Evolutionary conservation across 2,113 vertebrate genomes (phyloP), one percentile per base, ranked within the genome.

Genomic region (Reinhardtius hippoglossoides): DNA sequence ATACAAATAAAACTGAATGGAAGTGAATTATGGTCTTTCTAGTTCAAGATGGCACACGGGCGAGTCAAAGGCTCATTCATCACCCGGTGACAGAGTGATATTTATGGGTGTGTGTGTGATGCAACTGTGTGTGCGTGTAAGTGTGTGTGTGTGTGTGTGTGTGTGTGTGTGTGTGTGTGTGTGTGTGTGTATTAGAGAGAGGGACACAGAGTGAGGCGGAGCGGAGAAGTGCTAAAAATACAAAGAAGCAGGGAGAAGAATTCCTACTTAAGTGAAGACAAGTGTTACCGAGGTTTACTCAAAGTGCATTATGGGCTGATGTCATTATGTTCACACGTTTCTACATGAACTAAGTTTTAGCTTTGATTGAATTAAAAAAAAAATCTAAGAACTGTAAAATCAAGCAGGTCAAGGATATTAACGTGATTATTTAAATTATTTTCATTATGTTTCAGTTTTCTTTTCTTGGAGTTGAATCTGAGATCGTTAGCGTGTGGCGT

Each of bases 1-100:
- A 15, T 12, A 15, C 55, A 57, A 56, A 56, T 56, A 21, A 21
- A 56, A 23, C 9, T 12, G 21, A 12, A 23, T 48, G 9, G 54
- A 56, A 56, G 9, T 56, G n/a, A 56, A 60, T 80, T 82, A 76
- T 48, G 56, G 69, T 81, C 63, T 80, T 63, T 82, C 73, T 64
- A 56, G 82, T 81, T 87, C 85, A 80, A 60, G 70, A 82, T 80
- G 84, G 80, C 83, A 82, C 55, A 15, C 59, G 56, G 78, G 77
- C n/a, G 79, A 89, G 81, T 83, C 74, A 84, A 75, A 83, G 77
- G 82, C 18, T n/a, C 50, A 52, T 52, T 52, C 50, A 52, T 52
- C 50, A 52, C 14, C 9, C 50, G 6, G 20, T 52, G 50, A n/a
- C 50, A n/a, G 18, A 20, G 50, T 8, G 50, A 52, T 52, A 52